Evolutionary conservation across 1,140 invertebrate genomes (phyloP).

Genomic region (Temnothorax longispinosus): DNA sequence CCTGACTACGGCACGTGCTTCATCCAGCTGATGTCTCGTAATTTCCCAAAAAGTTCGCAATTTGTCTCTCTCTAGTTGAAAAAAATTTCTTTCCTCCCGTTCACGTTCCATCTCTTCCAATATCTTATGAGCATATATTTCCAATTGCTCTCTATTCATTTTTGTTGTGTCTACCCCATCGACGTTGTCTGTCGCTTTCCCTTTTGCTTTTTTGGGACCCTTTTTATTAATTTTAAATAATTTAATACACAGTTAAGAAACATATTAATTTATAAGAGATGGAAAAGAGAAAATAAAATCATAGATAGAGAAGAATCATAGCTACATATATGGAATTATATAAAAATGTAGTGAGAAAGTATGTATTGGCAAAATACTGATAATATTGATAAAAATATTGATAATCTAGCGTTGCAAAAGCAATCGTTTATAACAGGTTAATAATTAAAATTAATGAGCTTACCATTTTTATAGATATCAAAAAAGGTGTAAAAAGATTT

Average conservation of each 20-base stretch:
- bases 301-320: neutral
- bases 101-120: constrained; percentile 97
- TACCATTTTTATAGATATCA: constrained; percentile 63
- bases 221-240: constrained; percentile 45
- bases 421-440: neutral
- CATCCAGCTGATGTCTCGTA: constrained; percentile 93
- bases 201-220: constrained; percentile 73
- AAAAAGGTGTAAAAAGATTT: neutral
- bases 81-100: constrained; percentile 97
- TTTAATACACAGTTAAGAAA: constrained; percentile 2
- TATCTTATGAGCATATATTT: constrained; percentile 94
- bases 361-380: neutral
- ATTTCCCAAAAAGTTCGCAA: constrained; percentile 98
- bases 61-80: constrained; percentile 97
- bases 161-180: constrained; percentile 96
- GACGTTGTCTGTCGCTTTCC: constrained; percentile 81
- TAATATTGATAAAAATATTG: too few species aligned
- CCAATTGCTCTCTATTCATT: constrained; percentile 97
- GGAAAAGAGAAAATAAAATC: neutral
- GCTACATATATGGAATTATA: neutral
- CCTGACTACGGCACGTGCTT: constrained; percentile 90
- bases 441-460: constrained; percentile 22
- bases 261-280: neutral
- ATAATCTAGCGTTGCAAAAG: neutral
- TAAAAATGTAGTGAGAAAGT: neutral